These are phyloP conservation scores for Pharmacophagus antenor DNA, from an alignment of 2,888 invertebrate species.

Conservation along the genomic window DNA sequence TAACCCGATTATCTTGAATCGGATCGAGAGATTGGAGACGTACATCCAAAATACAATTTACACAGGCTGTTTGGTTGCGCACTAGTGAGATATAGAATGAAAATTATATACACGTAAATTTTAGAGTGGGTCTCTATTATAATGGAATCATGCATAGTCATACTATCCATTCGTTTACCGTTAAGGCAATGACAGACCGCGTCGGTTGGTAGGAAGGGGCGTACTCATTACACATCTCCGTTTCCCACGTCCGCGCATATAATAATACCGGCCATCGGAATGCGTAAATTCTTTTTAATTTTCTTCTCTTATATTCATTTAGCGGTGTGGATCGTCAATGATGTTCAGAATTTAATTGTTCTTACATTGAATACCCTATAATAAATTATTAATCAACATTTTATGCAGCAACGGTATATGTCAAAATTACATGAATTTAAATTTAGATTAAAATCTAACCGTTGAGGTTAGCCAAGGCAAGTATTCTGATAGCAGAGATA, in stretches of 20 bases:
- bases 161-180: conserved; percentile 67
- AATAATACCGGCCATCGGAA: conserved; percentile 21
- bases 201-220: conserved; percentile 31
- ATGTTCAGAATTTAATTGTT: too few species aligned
- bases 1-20: background rate
- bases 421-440: background rate
- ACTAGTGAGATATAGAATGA: conserved; percentile 37
- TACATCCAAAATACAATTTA: background rate
- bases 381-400: background rate
- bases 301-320: background rate
- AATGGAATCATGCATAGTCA: conserved; percentile 70
- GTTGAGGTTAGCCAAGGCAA: background rate
- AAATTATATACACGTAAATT: conserved; percentile 48
- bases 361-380: background rate
- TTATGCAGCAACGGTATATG: background rate
- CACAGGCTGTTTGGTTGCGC: conserved; percentile 16
- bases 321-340: too few species aligned
- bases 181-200: conserved; percentile 63
- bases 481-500: background rate
- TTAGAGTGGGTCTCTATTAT: conserved; percentile 62
- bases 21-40: background rate
- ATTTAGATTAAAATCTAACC: background rate
- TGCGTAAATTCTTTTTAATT: conserved; percentile 12
- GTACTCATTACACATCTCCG: conserved; percentile 24
- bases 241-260: conserved; percentile 35